Evolutionary conservation across 2,888 invertebrate genomes (phyloP), one percentile per base, ranked within the genome.

Genomic region (Microchrysa polita): DNA sequence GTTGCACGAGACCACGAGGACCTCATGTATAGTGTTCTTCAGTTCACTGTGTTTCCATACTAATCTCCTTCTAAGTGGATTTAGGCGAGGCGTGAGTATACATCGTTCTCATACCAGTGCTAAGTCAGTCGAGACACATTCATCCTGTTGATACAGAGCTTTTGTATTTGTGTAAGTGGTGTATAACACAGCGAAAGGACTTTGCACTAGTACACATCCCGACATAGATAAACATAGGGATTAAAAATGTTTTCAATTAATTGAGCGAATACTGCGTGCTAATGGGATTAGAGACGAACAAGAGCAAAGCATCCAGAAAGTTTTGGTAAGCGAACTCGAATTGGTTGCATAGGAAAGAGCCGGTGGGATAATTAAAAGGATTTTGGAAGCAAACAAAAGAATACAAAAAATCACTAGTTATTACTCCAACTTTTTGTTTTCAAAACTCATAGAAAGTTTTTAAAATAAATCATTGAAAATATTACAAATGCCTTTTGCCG

Each of bases 161-260:
- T n/a, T n/a, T 48, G 48, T 48, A 48, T 42, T 12, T 12, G 42
- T 12, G 48, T n/a, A 48, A n/a, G n/a, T n/a, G n/a, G n/a, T n/a
- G n/a, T n/a, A n/a, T n/a, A n/a, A n/a, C n/a, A n/a, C n/a, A n/a
- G n/a, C 10, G 48, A 7, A 48, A n/a, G 16, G 12, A 4, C 12
- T n/a, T 48, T n/a, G 48, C 48, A n/a, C 48, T 48, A n/a, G n/a
- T n/a, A n/a, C n/a, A 48, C 48, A 48, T 48, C 48, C 48, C 14
- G 12, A 7, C 12, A 12, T 2, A 48, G 48, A 48, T 48, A 48
- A 48, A 48, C 48, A n/a, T 4, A n/a, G n/a, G 48, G 48, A 48
- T 48, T 48, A 48, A 48, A 48, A 48, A 48, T 48, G 48, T 48
- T 48, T 48, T 48, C 48, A 48, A 48, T 48, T 48, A 48, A 48